phyloP scores from a whole-genome alignment of 2,797 vertebrate genomes.

The Sternarchorhynchus goeldii region DNA sequence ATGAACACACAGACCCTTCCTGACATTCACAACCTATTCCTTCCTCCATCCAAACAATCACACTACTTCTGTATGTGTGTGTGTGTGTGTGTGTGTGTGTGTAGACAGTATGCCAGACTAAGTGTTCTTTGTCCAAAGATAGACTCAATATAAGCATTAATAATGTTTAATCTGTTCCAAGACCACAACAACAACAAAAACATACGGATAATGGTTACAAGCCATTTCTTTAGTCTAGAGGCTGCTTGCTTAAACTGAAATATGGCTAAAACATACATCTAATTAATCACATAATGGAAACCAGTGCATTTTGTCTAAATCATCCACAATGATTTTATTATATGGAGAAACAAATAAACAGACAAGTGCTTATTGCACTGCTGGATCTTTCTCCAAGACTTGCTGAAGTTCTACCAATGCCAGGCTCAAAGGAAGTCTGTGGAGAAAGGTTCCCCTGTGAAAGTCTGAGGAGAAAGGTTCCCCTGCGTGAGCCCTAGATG shows the following conservation, averaged over 20 bases:
- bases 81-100: slow-evolving; percentile 9
- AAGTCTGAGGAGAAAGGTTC: neutral
- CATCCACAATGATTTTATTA: too few relatives aligned
- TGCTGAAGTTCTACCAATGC: too few relatives aligned
- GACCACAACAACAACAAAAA: neutral
- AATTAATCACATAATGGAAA: neutral
- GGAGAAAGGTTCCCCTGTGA: too few relatives aligned
- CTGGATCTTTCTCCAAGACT: too few relatives aligned
- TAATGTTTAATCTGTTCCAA: slow-evolving; percentile 27
- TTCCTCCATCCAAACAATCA: slow-evolving; percentile 67
- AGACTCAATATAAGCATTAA: slow-evolving; percentile 46
- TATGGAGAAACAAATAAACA: too few relatives aligned
- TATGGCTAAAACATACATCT: neutral
- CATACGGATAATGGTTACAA: neutral
- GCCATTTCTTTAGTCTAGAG: neutral
- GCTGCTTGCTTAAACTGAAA: neutral
- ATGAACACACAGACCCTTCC: slow-evolving; percentile 67
- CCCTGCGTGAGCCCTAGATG: neutral
- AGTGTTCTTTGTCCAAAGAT: slow-evolving; percentile 52
- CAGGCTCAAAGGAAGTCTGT: too few relatives aligned
- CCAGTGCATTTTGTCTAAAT: neutral
- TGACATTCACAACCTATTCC: slow-evolving; percentile 78
- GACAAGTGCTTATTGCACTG: too few relatives aligned
- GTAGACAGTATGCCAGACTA: slow-evolving; percentile 43
- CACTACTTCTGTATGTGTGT: slow-evolving; percentile 30